Evolutionary conservation across 2,797 vertebrate species (phyloP).

Genomic region (Glyptemys insculpta): DNA sequence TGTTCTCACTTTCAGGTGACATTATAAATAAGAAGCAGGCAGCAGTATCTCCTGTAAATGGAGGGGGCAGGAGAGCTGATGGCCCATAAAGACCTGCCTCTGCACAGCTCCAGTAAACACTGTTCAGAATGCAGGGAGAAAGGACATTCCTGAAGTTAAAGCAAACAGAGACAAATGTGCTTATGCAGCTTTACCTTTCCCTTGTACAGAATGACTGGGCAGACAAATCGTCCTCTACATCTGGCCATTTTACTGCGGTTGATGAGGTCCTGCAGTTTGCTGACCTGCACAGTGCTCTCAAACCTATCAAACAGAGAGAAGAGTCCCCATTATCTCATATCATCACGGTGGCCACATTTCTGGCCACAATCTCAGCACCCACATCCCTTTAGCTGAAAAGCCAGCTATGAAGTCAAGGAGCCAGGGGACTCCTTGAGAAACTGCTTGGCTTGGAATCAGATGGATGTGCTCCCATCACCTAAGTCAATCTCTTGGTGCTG

Average conservation of each 20-base stretch:
- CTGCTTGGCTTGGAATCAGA: accelerated
- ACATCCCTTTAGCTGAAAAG: neutral
- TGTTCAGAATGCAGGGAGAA: neutral
- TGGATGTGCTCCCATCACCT: neutral
- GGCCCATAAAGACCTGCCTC: accelerated
- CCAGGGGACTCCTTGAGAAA: neutral
- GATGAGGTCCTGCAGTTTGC: slow-evolving; percentile 94
- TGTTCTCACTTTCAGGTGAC: too few species aligned
- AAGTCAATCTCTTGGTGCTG: neutral
- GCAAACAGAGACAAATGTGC: neutral
- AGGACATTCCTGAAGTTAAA: neutral
- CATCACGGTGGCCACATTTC: neutral
- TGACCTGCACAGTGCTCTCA: slow-evolving; percentile 92
- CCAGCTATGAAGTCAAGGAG: neutral
- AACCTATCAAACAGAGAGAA: slow-evolving; percentile 81
- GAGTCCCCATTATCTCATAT: accelerated
- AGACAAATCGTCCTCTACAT: slow-evolving; percentile 96
- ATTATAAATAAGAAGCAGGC: too few species aligned
- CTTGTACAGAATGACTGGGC: slow-evolving; percentile 97
- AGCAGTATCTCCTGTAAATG: neutral
- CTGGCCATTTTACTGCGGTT: slow-evolving; percentile 96
- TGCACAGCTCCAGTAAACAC: neutral
- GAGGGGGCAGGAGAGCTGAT: neutral
- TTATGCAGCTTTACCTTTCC: slow-evolving; percentile 89
- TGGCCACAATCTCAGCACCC: neutral